Evolutionary conservation across 2,888 invertebrate genomes (phyloP).

Genomic region (Mesoligia furuncula): DNA sequence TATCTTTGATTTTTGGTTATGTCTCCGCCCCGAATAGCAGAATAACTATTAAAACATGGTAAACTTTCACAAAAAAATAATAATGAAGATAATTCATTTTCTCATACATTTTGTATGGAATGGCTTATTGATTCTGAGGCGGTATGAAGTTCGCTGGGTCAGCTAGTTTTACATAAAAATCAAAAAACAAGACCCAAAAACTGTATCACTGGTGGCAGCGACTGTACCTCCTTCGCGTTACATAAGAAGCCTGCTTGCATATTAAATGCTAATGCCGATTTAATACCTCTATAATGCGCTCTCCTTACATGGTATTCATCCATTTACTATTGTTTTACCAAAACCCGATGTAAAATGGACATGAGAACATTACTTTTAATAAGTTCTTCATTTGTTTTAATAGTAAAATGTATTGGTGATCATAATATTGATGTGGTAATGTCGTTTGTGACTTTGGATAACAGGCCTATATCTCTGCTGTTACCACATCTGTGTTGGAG

Average conservation of each 20-base stretch:
- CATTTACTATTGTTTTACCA: conserved; percentile 25
- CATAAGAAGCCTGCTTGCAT: conserved; percentile 45
- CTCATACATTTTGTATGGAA: too few relatives aligned
- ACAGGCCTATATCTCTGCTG: conserved; percentile 75
- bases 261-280: conserved; percentile 55
- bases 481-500: conserved; percentile 80
- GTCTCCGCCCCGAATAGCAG: too few relatives aligned
- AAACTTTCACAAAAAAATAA: too few relatives aligned
- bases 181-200: background rate
- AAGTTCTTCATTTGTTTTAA: conserved; percentile 21
- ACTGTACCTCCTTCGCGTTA: conserved; percentile 46
- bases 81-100: too few relatives aligned
- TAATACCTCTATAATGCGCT: conserved; percentile 36
- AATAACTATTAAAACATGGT: too few relatives aligned
- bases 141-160: too few relatives aligned
- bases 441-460: conserved; percentile 76
- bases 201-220: background rate
- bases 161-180: background rate
- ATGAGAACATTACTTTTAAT: conserved; percentile 11
- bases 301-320: conserved; percentile 15
- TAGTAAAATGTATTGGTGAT: conserved; percentile 27
- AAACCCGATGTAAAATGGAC: conserved; percentile 41
- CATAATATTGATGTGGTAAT: conserved; percentile 67
- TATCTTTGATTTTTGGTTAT: too few relatives aligned
- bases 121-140: too few relatives aligned